Evolutionary conservation across 1,140 invertebrate genomes (phyloP), one percentile per base, ranked within the genome.

Genomic region (Wasmannia auropunctata): DNA sequence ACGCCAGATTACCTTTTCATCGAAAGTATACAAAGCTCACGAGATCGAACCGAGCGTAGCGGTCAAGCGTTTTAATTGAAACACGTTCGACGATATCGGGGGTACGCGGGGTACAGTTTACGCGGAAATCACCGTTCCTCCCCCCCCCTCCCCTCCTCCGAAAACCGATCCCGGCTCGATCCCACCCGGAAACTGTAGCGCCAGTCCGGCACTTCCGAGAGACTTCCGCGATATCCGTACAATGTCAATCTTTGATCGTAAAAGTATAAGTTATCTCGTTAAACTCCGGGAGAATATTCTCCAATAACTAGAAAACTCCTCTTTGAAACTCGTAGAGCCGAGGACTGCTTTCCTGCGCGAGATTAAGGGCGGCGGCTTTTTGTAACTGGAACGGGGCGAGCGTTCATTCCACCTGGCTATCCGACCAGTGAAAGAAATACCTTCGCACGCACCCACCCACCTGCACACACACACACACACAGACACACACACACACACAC

Each of bases 251-350:
- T 77, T 81, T 75, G 84, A 88, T 83, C 84, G 85, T 86, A 83
- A 86, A 86, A 77, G 84, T 83, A 88, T 79, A 89, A 89, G 87
- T 88, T 89, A 89, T 89, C 87, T 89, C 83, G 84, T 89, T 89
- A 89, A 86, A 86, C 16, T 54, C 69, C 16, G 14, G n/a, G 34
- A 63, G 88, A 83, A 89, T 86, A 86, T 86, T 86, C 56, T 70
- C 51, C 60, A 77, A 89, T 89, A 88, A 83, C 84, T 83, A 72
- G 88, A 89, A 83, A 83, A 83, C 69, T 86, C 88, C 49, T 83
- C 63, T 86, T 83, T 70, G 88, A 83, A 75, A 81, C 56, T 72
- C 58, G 40, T 22, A 28, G 14, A 14, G 31, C 40, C 14, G 14
- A 31, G 37, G 51, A 58, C 40, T 60, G 37, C 58, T 37, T 51